Conservation (phyloP, 2,888 invertebrate species). For the Apodemia mormo region DNA sequence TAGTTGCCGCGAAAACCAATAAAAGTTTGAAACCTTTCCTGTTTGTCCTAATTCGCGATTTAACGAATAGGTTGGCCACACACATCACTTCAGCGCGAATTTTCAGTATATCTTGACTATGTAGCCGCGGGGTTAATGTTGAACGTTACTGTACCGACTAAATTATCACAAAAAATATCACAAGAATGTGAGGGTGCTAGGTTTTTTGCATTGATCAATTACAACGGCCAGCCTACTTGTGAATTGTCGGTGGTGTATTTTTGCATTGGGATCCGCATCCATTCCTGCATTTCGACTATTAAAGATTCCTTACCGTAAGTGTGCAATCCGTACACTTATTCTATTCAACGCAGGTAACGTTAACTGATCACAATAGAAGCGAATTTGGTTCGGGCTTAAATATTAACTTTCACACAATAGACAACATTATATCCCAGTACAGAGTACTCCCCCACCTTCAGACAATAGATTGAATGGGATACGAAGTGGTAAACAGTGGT, state of each 20-base stretch:
- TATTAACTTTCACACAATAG: slow-evolving; percentile 77
- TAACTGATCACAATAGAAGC: slow-evolving; percentile 63
- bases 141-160: neutral
- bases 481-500: slow-evolving; percentile 79
- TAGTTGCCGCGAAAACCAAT: no score
- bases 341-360: slow-evolving; percentile 71
- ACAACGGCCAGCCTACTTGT: slow-evolving; percentile 64
- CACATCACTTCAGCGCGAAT: no score
- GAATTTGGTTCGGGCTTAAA: slow-evolving; percentile 74
- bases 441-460: slow-evolving; percentile 77
- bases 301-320: slow-evolving; percentile 55
- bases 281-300: slow-evolving; percentile 55
- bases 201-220: slow-evolving; percentile 61
- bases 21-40: no score
- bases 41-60: no score
- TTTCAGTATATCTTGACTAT: no score
- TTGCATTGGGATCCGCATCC: slow-evolving; percentile 53
- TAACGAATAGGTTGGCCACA: no score
- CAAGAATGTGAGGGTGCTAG: slow-evolving; percentile 28
- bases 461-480: slow-evolving; percentile 76
- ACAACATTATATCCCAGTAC: slow-evolving; percentile 77
- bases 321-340: slow-evolving; percentile 66
- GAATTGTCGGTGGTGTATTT: slow-evolving; percentile 45
- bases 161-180: neutral
- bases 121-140: no score